Conservation (phyloP, 2,113 vertebrate genomes). For the Naja naja region DNA sequence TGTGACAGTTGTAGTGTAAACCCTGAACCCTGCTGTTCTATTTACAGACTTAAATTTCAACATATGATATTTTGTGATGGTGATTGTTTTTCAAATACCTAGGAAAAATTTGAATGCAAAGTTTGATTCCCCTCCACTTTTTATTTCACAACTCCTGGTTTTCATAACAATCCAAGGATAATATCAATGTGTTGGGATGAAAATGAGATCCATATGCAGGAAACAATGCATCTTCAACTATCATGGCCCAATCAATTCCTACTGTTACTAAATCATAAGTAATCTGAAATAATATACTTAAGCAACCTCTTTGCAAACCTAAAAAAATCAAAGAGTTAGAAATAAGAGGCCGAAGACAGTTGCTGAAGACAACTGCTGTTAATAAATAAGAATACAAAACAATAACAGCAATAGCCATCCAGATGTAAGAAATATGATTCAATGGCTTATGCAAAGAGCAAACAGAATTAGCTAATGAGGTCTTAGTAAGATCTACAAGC, state of each 20-base stretch:
- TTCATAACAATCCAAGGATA: background rate
- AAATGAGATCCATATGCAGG: conserved; percentile 4
- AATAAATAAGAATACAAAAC: background rate
- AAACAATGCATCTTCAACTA: background rate
- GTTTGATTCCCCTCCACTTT: background rate
- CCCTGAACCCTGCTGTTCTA: background rate
- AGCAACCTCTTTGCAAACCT: background rate
- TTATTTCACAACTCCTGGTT: background rate
- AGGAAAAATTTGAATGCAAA: background rate
- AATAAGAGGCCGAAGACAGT: background rate
- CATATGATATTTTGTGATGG: background rate
- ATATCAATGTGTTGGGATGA: background rate
- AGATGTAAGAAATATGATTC: background rate
- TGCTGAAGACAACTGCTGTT: background rate
- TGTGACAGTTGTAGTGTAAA: background rate
- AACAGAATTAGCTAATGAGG: background rate
- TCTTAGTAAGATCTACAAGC: background rate
- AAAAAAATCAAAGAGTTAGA: background rate
- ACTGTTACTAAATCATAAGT: conserved; percentile 15
- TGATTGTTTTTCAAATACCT: background rate
- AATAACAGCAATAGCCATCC: background rate
- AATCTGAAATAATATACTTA: conserved; percentile 19
- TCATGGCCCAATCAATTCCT: conserved; percentile 3
- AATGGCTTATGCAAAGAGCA: background rate
- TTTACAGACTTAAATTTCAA: background rate